Conservation (phyloP, 1,140 invertebrate genomes). For the Zaprionus taronus region DNA sequence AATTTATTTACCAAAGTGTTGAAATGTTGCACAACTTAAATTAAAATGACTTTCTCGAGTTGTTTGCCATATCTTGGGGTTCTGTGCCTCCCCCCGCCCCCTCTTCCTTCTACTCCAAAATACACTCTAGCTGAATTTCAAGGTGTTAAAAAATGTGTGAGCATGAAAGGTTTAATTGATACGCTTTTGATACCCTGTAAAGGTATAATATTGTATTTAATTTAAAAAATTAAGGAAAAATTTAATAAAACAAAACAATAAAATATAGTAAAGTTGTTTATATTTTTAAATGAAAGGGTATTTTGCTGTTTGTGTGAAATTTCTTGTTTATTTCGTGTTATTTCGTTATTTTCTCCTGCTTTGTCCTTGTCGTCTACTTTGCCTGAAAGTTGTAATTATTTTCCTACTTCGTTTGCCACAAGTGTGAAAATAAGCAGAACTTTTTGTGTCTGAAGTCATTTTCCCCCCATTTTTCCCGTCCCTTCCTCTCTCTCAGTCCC, state of each 20-base stretch:
- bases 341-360: conserved; percentile 28
- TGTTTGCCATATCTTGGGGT: conserved; percentile 37
- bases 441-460: conserved; percentile 72
- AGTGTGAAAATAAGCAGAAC: conserved; percentile 78
- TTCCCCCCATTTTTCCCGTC: conserved; percentile 45
- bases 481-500: not conserved
- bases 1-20: conserved; percentile 72
- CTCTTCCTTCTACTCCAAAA: not conserved
- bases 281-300: not conserved
- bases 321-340: conserved; percentile 57
- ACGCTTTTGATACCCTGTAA: not conserved
- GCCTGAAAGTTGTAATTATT: conserved; percentile 77
- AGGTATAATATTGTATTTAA: not conserved
- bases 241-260: not conserved
- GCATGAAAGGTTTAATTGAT: not conserved
- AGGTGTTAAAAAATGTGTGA: conserved; percentile 5
- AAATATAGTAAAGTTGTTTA: not conserved
- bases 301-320: conserved; percentile 3
- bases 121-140: not conserved
- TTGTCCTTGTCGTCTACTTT: conserved; percentile 43
- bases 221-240: not conserved
- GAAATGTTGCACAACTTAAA: conserved; percentile 80
- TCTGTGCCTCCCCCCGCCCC: not conserved
- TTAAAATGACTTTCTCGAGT: conserved; percentile 79
- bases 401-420: conserved; percentile 72